phyloP scores from a whole-genome alignment of 1,140 invertebrate genomes.

The Paracyclopina nana region DNA sequence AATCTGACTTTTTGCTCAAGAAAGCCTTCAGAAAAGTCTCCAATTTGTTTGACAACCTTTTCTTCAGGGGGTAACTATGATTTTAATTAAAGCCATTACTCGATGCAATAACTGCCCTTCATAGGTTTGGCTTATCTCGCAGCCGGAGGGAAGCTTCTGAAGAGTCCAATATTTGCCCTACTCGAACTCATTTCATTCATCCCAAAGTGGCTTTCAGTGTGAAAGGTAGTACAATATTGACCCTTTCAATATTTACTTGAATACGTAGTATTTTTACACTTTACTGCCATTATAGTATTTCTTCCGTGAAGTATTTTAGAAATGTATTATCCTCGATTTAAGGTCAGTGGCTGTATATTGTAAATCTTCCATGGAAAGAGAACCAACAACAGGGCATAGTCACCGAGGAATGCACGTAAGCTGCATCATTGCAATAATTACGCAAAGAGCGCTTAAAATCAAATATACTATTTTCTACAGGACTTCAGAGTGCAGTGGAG shows the following conservation, averaged over 20 bases:
- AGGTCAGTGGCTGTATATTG: slow-evolving; percentile 2
- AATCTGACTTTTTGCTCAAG: background rate
- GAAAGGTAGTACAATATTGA: no score
- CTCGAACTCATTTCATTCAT: background rate
- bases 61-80: background rate
- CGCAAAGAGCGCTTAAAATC: background rate
- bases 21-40: background rate
- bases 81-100: no score
- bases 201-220: background rate
- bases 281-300: no score
- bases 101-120: background rate
- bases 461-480: background rate
- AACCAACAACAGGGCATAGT: background rate
- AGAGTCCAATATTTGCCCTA: background rate
- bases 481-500: background rate
- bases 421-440: background rate
- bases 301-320: no score
- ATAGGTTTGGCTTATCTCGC: no score
- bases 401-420: background rate
- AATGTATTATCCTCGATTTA: no score
- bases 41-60: background rate
- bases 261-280: no score
- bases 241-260: no score
- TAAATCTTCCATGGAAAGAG: background rate
- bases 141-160: background rate